Conservation (phyloP, 2,888 invertebrate species). For the Eudemis profundana region DNA sequence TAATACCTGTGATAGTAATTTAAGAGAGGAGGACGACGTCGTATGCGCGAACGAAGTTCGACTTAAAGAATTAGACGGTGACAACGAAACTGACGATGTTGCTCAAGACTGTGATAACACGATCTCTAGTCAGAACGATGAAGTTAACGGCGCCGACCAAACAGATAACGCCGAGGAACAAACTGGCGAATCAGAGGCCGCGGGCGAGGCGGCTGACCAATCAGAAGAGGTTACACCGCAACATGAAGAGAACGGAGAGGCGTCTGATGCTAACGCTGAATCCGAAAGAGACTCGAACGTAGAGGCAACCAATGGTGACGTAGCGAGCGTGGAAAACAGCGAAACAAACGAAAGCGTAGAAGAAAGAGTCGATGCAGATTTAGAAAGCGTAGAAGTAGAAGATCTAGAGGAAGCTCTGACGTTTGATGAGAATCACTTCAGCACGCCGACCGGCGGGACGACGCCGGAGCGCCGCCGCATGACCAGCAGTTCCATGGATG, state of each 20-base stretch:
- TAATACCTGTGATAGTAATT: constrained; percentile 81
- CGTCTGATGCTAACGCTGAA: constrained; percentile 35
- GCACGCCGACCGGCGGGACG: constrained; percentile 73
- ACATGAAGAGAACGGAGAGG: constrained; percentile 38
- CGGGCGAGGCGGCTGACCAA: background rate
- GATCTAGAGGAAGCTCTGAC: constrained; percentile 63
- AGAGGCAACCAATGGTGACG: constrained; percentile 45
- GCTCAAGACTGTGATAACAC: constrained; percentile 43
- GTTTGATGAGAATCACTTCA: constrained; percentile 83
- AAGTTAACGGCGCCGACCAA: constrained; percentile 32
- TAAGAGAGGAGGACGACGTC: constrained; percentile 82
- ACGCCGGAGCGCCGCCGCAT: constrained; percentile 56
- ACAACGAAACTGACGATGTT: constrained; percentile 40
- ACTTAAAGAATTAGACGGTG: constrained; percentile 20
- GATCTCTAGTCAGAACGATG: constrained; percentile 38
- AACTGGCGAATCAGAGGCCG: constrained; percentile 12
- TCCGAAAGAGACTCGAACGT: constrained; percentile 37
- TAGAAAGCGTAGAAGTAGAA: background rate
- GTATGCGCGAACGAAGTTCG: constrained; percentile 61
- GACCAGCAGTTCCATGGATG: constrained; percentile 72
- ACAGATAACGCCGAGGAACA: constrained; percentile 11
- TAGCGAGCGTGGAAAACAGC: constrained; percentile 46
- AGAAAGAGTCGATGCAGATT: background rate
- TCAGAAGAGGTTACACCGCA: constrained; percentile 5
- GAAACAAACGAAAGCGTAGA: constrained; percentile 13